Conservation (phyloP, 2,888 invertebrate genomes). For the Oxycera nigricornis region DNA sequence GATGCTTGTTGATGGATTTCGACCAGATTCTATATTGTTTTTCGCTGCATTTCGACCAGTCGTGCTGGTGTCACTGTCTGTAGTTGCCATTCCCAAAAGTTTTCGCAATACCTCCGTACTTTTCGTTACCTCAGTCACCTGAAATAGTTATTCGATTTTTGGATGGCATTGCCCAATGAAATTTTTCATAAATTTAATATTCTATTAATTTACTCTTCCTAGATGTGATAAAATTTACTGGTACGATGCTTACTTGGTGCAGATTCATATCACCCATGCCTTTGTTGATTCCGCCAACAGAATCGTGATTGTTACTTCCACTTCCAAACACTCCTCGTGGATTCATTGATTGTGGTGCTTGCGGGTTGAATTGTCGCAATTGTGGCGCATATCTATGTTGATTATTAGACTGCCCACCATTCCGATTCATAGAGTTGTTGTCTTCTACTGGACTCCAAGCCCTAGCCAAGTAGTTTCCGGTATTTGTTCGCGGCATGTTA, state of each 20-base stretch:
- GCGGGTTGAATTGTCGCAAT: too few relatives aligned
- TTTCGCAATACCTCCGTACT: slow-evolving; percentile 23
- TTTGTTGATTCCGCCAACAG: neutral
- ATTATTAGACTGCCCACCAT: neutral
- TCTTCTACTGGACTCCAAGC: neutral
- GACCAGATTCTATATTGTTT: neutral
- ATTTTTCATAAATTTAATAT: neutral
- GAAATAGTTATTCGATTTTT: neutral
- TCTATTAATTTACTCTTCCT: neutral
- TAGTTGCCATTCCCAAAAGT: neutral
- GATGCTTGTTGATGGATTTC: neutral
- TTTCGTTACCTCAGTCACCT: neutral
- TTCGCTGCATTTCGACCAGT: neutral
- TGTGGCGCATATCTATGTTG: too few relatives aligned
- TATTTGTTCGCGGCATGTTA: neutral
- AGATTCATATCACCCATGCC: neutral
- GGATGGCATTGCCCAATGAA: too few relatives aligned
- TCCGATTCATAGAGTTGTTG: neutral
- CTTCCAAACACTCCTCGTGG: too few relatives aligned
- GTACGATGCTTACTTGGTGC: neutral
- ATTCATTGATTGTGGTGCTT: too few relatives aligned
- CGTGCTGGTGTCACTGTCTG: neutral
- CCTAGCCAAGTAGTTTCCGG: neutral
- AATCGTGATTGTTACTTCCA: neutral
- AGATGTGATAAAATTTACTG: neutral